phyloP scores from a whole-genome alignment of 2,113 vertebrate genomes.

The Athene noctua region DNA sequence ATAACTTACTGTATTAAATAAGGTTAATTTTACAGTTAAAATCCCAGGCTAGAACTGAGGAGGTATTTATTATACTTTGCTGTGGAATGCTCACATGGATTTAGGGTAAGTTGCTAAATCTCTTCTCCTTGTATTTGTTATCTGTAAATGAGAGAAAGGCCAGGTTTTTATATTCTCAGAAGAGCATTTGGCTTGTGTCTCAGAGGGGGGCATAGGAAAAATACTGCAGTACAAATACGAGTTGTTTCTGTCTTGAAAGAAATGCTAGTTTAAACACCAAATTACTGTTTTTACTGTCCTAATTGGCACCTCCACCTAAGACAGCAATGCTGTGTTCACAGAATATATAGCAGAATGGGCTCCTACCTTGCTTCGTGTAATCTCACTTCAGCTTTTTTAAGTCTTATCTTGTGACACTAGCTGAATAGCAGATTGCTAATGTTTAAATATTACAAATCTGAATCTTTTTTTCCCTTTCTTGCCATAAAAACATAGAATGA shows the following conservation, averaged over 20 bases:
- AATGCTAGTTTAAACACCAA: neutral
- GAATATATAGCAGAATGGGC: neutral
- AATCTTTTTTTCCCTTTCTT: neutral
- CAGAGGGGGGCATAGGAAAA: neutral
- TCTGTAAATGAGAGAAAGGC: neutral
- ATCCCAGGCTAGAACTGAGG: neutral
- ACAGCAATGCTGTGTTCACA: neutral
- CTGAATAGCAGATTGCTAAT: neutral
- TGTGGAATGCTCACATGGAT: neutral
- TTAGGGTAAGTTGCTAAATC: conserved; percentile 1
- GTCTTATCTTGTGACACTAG: neutral
- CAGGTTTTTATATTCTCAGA: neutral
- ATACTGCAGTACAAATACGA: neutral
- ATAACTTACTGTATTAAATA: conserved; percentile 15
- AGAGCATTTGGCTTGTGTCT: neutral
- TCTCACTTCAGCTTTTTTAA: neutral
- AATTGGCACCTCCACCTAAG: neutral
- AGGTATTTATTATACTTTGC: neutral
- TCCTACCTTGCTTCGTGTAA: neutral
- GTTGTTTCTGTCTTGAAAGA: neutral
- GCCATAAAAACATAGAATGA: neutral
- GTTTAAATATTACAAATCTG: neutral
- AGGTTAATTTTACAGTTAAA: conserved; percentile 43
- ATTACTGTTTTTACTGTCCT: neutral
- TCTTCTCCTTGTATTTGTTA: neutral